These are phyloP conservation scores for Ardeotis arabs DNA, from an alignment of 2,113 vertebrate species.

Conservation along the genomic window DNA sequence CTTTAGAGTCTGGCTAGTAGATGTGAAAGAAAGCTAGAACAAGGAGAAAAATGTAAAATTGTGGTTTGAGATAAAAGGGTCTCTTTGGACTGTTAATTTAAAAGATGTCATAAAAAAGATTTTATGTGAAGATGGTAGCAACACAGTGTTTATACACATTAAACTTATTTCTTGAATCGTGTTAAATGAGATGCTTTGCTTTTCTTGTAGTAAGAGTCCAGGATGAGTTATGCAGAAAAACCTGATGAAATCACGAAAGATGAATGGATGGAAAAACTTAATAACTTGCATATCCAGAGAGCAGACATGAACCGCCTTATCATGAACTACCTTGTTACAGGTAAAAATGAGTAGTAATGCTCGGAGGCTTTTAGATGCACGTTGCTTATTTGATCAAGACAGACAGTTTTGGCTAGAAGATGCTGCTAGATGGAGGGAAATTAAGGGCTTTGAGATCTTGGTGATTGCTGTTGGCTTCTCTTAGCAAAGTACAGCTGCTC, in stretches of 20 bases:
- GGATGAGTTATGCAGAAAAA: constrained; percentile 98
- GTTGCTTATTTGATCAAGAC: not conserved
- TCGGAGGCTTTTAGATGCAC: not conserved
- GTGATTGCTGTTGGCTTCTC: not conserved
- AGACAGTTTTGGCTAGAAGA: not conserved
- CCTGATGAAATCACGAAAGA: constrained; percentile 96
- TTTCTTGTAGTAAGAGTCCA: constrained; percentile 75
- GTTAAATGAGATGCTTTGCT: not conserved
- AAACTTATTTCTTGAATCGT: not conserved
- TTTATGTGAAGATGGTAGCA: not conserved
- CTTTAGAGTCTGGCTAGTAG: not conserved
- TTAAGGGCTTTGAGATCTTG: not conserved
- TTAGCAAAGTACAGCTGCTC: not conserved
- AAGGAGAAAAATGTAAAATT: not conserved
- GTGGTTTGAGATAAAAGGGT: not conserved
- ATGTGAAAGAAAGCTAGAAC: not conserved
- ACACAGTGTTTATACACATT: not conserved
- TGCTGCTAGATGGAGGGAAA: not conserved
- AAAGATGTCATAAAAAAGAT: not conserved
- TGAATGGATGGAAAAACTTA: constrained; percentile 99
- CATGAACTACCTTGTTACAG: constrained; percentile 98
- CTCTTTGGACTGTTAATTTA: not conserved
- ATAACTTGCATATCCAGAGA: constrained; percentile 96
- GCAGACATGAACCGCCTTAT: constrained; percentile 99
- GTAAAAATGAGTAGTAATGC: constrained; percentile 62